Percentiles rank a stretch among this genome's conserved stretches.
Evolutionary conservation across 2,797 vertebrate genomes (phyloP).

Genomic region (Cyprinella venusta): DNA sequence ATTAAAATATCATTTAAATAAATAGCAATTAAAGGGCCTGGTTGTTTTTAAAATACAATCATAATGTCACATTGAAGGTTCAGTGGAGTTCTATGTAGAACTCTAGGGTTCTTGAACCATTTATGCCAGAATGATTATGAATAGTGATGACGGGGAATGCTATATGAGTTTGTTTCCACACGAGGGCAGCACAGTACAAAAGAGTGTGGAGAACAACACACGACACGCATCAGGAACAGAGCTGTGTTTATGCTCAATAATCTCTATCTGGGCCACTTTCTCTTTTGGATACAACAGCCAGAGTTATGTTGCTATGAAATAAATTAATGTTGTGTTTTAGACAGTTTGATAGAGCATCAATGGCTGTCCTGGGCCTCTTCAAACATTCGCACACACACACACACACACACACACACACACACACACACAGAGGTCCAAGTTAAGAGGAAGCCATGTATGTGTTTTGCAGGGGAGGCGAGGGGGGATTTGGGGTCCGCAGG

Average conservation of each 20-base stretch:
- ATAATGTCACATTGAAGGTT: background rate
- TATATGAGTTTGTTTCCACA: slow-evolving; percentile 62
- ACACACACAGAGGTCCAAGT: slow-evolving; percentile 59
- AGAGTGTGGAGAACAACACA: slow-evolving; percentile 57
- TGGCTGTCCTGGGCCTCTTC: slow-evolving; percentile 14
- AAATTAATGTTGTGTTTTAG: slow-evolving; percentile 12
- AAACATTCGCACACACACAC: slow-evolving; percentile 2
- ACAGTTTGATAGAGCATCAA: slow-evolving; percentile 29
- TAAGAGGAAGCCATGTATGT: slow-evolving; percentile 75
- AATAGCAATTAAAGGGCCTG: too few species aligned
- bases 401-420: slow-evolving; percentile 1
- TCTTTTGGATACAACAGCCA: slow-evolving; percentile 24
- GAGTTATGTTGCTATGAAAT: slow-evolving; percentile 21
- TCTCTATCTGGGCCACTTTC: slow-evolving; percentile 17
- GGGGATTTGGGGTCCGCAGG: slow-evolving; percentile 63
- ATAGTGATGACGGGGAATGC: background rate
- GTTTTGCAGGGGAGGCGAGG: slow-evolving; percentile 67
- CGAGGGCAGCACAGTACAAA: slow-evolving; percentile 74
- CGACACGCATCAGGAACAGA: background rate
- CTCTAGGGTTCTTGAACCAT: background rate
- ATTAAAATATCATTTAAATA: too few species aligned
- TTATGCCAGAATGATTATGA: too few species aligned
- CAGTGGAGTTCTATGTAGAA: background rate
- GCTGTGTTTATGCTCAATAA: slow-evolving; percentile 14
- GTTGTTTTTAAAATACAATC: background rate